Evolutionary conservation across 2,888 invertebrate species (phyloP).

Genomic region (Tiliacea citrago): DNA sequence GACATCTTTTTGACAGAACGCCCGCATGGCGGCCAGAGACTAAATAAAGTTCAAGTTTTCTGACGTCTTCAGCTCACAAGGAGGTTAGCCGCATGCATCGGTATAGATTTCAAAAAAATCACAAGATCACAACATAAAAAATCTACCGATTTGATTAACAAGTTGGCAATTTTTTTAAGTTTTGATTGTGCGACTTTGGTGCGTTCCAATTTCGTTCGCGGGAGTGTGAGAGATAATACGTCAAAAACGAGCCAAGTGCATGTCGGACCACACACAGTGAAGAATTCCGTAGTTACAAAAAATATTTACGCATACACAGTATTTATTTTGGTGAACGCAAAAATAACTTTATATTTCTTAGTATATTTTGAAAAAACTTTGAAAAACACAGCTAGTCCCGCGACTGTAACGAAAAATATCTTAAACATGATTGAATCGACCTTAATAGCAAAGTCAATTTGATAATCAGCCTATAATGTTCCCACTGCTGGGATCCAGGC

Average conservation of each 20-base stretch:
- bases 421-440: neutral
- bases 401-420: neutral
- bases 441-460: no score
- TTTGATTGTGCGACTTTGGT: neutral
- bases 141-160: neutral
- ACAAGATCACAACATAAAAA: neutral
- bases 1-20: constrained; percentile 77
- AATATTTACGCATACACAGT: neutral
- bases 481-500: no score
- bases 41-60: constrained; percentile 22
- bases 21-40: constrained; percentile 64
- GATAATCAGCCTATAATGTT: no score
- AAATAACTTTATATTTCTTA: neutral
- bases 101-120: constrained; percentile 6
- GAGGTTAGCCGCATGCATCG: neutral
- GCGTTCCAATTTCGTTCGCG: no score
- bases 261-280: neutral
- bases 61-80: neutral
- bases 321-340: neutral
- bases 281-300: neutral
- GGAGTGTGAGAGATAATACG: neutral
- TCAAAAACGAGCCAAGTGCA: neutral
- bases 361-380: neutral
- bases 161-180: neutral
- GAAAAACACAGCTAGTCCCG: neutral